Evolutionary conservation across 2,888 invertebrate species (phyloP).

Genomic region (Drosophila anomelani): DNA sequence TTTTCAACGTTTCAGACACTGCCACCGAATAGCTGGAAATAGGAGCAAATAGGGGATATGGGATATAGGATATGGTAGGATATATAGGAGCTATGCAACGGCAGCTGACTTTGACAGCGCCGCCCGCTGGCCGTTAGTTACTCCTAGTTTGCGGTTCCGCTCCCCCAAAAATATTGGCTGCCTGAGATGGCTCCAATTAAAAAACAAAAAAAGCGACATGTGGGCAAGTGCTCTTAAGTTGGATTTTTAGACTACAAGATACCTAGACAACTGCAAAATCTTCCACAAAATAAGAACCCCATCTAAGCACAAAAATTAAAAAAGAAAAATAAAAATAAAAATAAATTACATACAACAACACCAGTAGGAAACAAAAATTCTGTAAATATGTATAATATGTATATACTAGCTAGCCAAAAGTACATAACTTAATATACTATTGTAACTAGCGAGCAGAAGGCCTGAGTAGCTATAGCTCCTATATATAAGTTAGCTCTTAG

Average conservation of each 20-base stretch:
- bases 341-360: too few relatives aligned
- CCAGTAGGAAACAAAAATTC: too few relatives aligned
- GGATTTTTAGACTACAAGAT: not conserved
- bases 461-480: too few relatives aligned
- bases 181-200: conserved; percentile 66
- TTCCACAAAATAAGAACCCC: too few relatives aligned
- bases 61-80: conserved; percentile 21
- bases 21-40: conserved; percentile 9
- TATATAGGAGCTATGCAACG: conserved; percentile 18
- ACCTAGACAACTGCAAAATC: not conserved
- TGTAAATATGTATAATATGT: too few relatives aligned
- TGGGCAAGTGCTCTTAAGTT: not conserved
- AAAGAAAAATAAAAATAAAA: too few relatives aligned
- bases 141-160: conserved; percentile 73
- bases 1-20: conserved; percentile 55
- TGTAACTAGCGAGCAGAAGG: too few relatives aligned
- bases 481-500: too few relatives aligned
- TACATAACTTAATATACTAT: too few relatives aligned
- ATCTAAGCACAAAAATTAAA: too few relatives aligned
- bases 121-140: conserved; percentile 70
- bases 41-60: conserved; percentile 4
- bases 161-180: conserved; percentile 36
- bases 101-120: conserved; percentile 76
- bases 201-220: conserved; percentile 42
- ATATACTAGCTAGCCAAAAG: too few relatives aligned